Evolutionary conservation across 2,888 invertebrate genomes (phyloP).

Genomic region (Melieria crassipennis): DNA sequence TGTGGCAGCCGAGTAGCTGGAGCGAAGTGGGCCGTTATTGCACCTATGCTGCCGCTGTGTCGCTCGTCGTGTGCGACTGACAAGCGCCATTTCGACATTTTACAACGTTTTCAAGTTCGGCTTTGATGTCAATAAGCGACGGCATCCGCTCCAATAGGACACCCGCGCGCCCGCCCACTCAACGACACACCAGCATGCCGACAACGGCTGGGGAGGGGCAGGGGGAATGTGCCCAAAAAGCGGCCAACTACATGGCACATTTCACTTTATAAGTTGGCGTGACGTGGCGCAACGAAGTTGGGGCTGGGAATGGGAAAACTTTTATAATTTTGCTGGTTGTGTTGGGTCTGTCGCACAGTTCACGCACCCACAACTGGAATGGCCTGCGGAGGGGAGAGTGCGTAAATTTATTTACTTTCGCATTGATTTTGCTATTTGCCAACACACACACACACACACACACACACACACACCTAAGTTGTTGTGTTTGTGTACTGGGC

Average conservation of each 20-base stretch:
- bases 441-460: no score
- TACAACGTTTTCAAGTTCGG: slow-evolving; percentile 4
- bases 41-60: neutral
- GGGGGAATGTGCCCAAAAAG: neutral
- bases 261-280: no score
- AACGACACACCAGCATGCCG: neutral
- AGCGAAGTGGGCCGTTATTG: no score
- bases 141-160: slow-evolving; percentile 11
- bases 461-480: no score
- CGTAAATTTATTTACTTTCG: slow-evolving; percentile 4
- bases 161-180: neutral
- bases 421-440: neutral
- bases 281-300: no score
- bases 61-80: neutral
- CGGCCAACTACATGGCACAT: no score
- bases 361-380: neutral
- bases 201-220: neutral
- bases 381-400: neutral
- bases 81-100: slow-evolving; percentile 17
- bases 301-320: slow-evolving; percentile 5
- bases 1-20: no score
- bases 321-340: neutral
- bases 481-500: no score
- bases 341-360: neutral
- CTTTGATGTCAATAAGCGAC: slow-evolving; percentile 19